These are phyloP conservation scores for Cercopithecus petaurista DNA, from an alignment of 2,797 vertebrate genomes.

Conservation along the genomic window DNA sequence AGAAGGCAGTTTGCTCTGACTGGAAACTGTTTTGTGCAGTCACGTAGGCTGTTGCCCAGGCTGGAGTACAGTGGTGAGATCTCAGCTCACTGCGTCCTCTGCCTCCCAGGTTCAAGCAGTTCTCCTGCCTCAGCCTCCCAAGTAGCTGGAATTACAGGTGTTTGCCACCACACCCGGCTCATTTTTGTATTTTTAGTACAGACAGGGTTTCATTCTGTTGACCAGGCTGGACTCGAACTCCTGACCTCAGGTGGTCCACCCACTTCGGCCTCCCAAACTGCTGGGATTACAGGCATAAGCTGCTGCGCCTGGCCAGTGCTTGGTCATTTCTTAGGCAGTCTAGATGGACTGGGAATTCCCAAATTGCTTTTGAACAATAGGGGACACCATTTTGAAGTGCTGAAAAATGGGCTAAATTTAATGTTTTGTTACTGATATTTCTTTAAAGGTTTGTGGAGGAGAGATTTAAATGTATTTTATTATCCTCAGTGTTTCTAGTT, in stretches of 20 bases:
- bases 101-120: background rate
- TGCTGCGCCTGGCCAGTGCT: background rate
- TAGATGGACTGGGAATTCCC: background rate
- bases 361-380: slow-evolving; percentile 1
- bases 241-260: background rate
- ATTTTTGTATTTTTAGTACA: background rate
- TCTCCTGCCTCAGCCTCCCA: background rate
- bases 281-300: background rate
- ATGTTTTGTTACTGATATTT: slow-evolving; percentile 45
- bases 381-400: background rate
- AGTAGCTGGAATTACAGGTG: background rate
- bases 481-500: slow-evolving; percentile 64
- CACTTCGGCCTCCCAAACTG: background rate
- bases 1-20: background rate
- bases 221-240: background rate
- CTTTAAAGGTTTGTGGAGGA: slow-evolving; percentile 29
- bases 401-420: slow-evolving; percentile 32
- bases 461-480: slow-evolving; percentile 34
- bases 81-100: background rate
- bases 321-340: background rate
- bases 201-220: background rate
- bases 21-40: slow-evolving; percentile 12
- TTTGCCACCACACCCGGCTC: background rate
- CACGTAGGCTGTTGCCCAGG: background rate
- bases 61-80: background rate